Conservation (phyloP, 2,888 invertebrate genomes). For the Timema podura region DNA sequence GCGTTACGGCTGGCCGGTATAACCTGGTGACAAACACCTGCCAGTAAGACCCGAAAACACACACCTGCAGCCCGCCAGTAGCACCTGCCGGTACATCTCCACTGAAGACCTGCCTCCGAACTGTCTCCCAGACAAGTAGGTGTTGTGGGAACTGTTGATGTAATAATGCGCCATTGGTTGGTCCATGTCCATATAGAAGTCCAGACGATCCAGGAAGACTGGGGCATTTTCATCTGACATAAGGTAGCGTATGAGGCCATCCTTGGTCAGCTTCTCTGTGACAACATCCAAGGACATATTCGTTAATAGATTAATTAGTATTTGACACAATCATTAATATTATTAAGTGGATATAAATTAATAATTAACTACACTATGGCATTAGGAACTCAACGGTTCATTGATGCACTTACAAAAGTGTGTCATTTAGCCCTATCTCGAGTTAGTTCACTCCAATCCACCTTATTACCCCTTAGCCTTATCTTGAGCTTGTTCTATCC, state of each 20-base stretch:
- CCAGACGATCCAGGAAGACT: constrained; percentile 95
- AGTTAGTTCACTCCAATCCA: too few species aligned
- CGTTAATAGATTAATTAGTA: neutral
- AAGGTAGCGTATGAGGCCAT: constrained; percentile 94
- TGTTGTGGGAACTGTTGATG: constrained; percentile 98
- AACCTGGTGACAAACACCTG: too few species aligned
- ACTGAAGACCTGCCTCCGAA: constrained; percentile 98
- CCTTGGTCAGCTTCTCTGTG: constrained; percentile 80
- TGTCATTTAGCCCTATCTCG: too few species aligned
- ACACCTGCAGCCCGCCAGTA: constrained; percentile 94
- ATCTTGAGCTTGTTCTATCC: too few species aligned
- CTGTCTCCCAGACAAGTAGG: constrained; percentile 89
- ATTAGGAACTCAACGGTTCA: too few species aligned
- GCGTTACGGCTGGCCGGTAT: too few species aligned
- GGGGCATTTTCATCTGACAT: constrained; percentile 99
- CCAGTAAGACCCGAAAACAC: constrained; percentile 27
- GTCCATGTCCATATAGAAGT: constrained; percentile 98
- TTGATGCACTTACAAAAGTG: too few species aligned
- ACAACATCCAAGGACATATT: constrained; percentile 26
- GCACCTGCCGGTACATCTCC: constrained; percentile 97
- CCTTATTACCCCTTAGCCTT: too few species aligned
- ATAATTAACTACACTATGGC: too few species aligned
- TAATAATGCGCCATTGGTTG: constrained; percentile 97
- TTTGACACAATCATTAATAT: too few species aligned
- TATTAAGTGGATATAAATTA: too few species aligned